Evolutionary conservation across 2,888 invertebrate genomes (phyloP), one percentile per base, ranked within the genome.

Genomic region (Sinodicranocentrus sp.): DNA sequence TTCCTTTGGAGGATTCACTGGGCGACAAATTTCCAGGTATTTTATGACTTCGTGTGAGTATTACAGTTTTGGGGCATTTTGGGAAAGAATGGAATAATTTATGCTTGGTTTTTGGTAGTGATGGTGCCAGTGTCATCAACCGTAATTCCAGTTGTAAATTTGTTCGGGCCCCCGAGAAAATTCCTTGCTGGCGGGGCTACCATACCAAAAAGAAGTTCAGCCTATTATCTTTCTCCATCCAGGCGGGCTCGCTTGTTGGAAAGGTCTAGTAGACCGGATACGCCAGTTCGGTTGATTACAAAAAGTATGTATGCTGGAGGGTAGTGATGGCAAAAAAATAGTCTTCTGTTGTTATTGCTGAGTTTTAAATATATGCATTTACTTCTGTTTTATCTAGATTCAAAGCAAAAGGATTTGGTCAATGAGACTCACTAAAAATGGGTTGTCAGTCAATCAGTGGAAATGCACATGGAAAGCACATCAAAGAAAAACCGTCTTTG

Each of bases 91-190:
- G n/a, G n/a, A n/a, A n/a, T n/a, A 54, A 59, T 59, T 3, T 48
- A 2, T 48, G n/a, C 48, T 48, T 48, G 2, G 48, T n/a, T n/a
- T n/a, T 48, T 65, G 19, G 13, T 71, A 87, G 86, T 54, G 19
- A 85, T 87, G 86, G 82, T 85, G 1, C 83, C 87, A 25, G 86
- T 87, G 1, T 87, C 87, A 17, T 87, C 87, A 0, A 87, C 87
- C 1, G 87, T 86, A 0, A 86, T 86, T 48, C 85, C 87, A 10
- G 63, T 87, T 3, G 48, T 39, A n/a, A 75, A 84, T 33, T 54
- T 82, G 1, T 84, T 84, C 59, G 84, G 80, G 23, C 68, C 68
- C 25, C 78, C 84, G 0, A 79, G 68, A 52, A 26, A 63, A 19
- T 8, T 65, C 8, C 39, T 25, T 28, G 61, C 61, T 44, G 76